Base-by-base conservation (phyloP, 2,888 invertebrate species). In the Lumbricus terrestris region DNA sequence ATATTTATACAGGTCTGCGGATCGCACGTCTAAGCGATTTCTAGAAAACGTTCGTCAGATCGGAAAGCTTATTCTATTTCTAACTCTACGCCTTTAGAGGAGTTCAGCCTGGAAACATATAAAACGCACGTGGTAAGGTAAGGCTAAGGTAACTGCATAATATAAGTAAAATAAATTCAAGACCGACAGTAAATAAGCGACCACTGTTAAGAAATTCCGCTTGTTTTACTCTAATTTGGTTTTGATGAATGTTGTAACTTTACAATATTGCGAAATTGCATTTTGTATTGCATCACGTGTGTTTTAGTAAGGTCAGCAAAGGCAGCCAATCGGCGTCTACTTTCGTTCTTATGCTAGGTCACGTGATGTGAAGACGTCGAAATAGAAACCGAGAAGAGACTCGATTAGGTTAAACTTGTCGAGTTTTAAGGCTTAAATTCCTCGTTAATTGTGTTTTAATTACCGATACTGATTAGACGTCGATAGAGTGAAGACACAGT, bases 361-460 rank as follows among this genome's bases (percentile, higher is more conserved):
- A 85, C 85, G 85, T 85, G 85, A 35, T 34, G 5, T 35, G 35
- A 69, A 69, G 69, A 85, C 18, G 85, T 37, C 85, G 85, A 85
- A 85, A 85, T 85, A 85, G 85, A 85, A 85, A 85, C 85, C 85
- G 85, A 85, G 85, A 85, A 85, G 85, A 37, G n/a, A 69, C 69
- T 13, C n/a, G 69, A 29, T 69, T 69, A n/a, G 69, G n/a, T 69
- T 69, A 69, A 69, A 69, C 69, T 69, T 69, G 4, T 69, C 69
- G 69, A 69, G 69, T 69, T 69, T 69, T 69, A 69, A 13, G 69
- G 69, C 29, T 8, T 3, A 69, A 69, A 69, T 69, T 69, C 69
- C 8, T 29, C 69, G n/a, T 6, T n/a, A 69, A 69, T 6, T 69
- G 6, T n/a, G 5, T n/a, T 69, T 69, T 69, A 69, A n/a, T 8